Evolutionary conservation across 1,140 invertebrate genomes (phyloP).

Genomic region (Drosophila funebris): DNA sequence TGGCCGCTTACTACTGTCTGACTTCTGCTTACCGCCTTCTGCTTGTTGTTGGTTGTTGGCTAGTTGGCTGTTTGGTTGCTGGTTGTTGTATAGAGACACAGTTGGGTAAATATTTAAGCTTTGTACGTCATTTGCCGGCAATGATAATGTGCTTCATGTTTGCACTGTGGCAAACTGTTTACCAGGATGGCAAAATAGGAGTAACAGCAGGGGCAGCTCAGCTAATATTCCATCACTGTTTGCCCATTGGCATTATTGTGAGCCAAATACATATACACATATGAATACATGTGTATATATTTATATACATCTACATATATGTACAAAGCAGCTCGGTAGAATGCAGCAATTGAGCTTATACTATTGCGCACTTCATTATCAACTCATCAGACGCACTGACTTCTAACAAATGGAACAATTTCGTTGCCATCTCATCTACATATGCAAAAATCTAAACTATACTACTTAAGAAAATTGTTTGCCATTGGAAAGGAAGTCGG

Average conservation of each 20-base stretch:
- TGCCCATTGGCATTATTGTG: slow-evolving; percentile 75
- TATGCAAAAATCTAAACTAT: slow-evolving; percentile 48
- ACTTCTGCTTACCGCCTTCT: neutral
- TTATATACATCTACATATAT: slow-evolving; percentile 4
- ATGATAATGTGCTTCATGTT: slow-evolving; percentile 77
- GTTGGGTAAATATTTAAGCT: slow-evolving; percentile 77
- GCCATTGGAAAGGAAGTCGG: slow-evolving; percentile 34
- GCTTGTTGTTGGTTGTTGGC: slow-evolving; percentile 31
- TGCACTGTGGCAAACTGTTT: slow-evolving; percentile 63
- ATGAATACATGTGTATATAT: neutral
- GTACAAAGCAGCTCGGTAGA: neutral
- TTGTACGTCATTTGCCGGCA: slow-evolving; percentile 78
- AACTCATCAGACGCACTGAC: slow-evolving; percentile 46
- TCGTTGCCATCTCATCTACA: slow-evolving; percentile 53
- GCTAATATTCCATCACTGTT: slow-evolving; percentile 68
- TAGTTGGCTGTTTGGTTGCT: slow-evolving; percentile 40
- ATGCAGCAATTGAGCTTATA: slow-evolving; percentile 46
- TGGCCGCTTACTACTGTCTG: slow-evolving; percentile 8
- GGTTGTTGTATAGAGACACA: slow-evolving; percentile 58
- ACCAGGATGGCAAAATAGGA: slow-evolving; percentile 8
- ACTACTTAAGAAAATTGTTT: slow-evolving; percentile 81
- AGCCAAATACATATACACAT: slow-evolving; percentile 16
- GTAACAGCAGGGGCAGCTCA: slow-evolving; percentile 17
- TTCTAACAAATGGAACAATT: slow-evolving; percentile 26
- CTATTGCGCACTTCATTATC: slow-evolving; percentile 69